Percentiles rank a stretch among this genome's conserved stretches.
phyloP scores from a whole-genome alignment of 1,140 invertebrate genomes.

The Monochamus saltuarius region DNA sequence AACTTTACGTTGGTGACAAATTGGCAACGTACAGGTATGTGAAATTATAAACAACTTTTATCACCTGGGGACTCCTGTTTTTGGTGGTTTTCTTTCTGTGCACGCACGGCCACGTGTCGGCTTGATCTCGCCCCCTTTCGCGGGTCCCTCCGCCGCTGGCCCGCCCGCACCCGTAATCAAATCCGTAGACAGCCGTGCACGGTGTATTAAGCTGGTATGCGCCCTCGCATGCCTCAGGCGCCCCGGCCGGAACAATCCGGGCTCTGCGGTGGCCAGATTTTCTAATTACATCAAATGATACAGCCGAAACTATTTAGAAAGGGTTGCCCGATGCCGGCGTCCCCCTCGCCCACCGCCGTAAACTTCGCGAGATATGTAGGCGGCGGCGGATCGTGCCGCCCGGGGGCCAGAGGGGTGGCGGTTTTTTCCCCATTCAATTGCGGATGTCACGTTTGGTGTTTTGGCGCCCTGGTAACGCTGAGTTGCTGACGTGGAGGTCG shows the following conservation, averaged over 20 bases:
- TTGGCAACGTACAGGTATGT: too few relatives aligned
- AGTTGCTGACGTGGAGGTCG: too few relatives aligned
- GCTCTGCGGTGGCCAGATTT: constrained; percentile 36
- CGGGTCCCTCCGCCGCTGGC: neutral
- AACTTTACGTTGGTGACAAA: too few relatives aligned
- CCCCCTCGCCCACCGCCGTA: neutral
- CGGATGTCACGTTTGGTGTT: too few relatives aligned
- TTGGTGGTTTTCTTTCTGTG: too few relatives aligned
- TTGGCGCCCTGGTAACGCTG: too few relatives aligned
- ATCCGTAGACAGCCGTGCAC: constrained; percentile 27
- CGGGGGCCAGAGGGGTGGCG: neutral
- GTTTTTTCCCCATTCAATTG: neutral
- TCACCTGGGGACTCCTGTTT: too few relatives aligned
- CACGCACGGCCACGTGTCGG: too few relatives aligned
- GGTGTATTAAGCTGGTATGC: constrained; percentile 25
- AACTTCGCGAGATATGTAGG: neutral
- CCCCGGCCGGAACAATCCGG: constrained; percentile 21
- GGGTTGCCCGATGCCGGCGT: constrained; percentile 9
- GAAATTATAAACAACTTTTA: too few relatives aligned
- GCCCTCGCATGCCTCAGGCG: constrained; percentile 20
- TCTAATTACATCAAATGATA: constrained; percentile 39
- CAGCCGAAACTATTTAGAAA: constrained; percentile 33
- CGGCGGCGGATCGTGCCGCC: neutral
- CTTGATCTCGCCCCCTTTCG: too few relatives aligned
- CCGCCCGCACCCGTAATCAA: constrained; percentile 23